A percentile compares a stretch with the other conserved stretches of the same genome.
These are phyloP conservation scores for Phoxinus dragarum DNA, from an alignment of 2,797 vertebrate genomes.

Conservation along the genomic window DNA sequence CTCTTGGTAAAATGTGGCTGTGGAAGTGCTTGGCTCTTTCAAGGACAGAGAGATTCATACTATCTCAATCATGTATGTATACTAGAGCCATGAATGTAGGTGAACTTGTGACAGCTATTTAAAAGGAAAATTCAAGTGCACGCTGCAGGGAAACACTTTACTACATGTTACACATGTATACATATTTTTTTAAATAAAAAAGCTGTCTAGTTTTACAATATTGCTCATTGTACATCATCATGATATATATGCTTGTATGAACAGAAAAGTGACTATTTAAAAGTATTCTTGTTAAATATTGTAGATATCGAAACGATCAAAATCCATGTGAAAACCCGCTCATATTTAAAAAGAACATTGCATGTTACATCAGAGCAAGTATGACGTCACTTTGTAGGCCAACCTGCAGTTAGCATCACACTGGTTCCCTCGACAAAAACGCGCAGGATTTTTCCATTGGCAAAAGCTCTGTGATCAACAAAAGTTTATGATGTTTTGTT, in stretches of 20 bases:
- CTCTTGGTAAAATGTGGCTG: not conserved
- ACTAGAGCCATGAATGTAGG: not conserved
- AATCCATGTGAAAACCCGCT: not conserved
- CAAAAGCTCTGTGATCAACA: too few relatives aligned
- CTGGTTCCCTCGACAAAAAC: too few relatives aligned
- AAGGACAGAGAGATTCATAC: not conserved
- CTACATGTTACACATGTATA: not conserved
- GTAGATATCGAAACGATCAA: not conserved
- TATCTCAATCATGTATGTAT: not conserved
- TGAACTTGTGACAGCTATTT: not conserved
- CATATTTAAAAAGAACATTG: too few relatives aligned
- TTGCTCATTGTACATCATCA: too few relatives aligned
- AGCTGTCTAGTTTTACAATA: not conserved
- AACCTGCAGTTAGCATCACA: too few relatives aligned
- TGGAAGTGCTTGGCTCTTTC: not conserved
- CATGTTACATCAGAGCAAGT: too few relatives aligned
- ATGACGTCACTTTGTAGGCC: too few relatives aligned
- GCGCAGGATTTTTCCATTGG: too few relatives aligned
- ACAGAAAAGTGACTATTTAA: not conserved
- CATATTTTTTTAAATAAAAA: too few relatives aligned
- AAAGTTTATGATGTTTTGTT: too few relatives aligned
- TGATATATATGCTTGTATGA: too few relatives aligned
- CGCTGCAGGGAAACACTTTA: not conserved
- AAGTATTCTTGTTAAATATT: not conserved
- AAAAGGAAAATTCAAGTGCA: not conserved